Evolutionary conservation across 1,140 invertebrate genomes (phyloP), one percentile per base, ranked within the genome.

Genomic region (Cardiocondyla obscurior): DNA sequence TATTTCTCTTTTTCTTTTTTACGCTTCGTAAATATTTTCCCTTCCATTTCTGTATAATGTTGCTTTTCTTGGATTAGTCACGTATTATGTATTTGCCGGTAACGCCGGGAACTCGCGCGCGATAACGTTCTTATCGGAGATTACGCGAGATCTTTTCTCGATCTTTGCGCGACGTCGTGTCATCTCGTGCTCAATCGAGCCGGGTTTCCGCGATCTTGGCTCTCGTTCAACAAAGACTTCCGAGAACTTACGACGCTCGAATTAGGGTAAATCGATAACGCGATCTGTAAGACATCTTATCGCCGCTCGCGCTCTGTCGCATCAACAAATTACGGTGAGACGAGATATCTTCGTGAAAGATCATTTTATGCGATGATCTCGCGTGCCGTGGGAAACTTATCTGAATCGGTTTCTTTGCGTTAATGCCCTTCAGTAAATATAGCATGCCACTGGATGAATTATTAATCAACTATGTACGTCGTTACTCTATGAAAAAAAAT

Each of bases 81-180:
- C 0, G 5, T 12, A 5, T 77, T 51, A 39, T 2, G 16, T 64
- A 65, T 55, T 36, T 30, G 30, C 49, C 64, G 8, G 3, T 22
- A 64, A 51, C 30, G 10, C n/a, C 28, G 28, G 44, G 30, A 79
- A 69, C 46, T 79, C n/a, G 22, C 1, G 8, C 3, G 22, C 8
- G 62, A 79, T 79, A 79, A 79, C 22, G 12, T 30, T 4, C 30
- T 79, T 79, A 79, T 67, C 74, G 12, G 14, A 7, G 39, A 49
- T 49, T 62, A 51, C 19, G 14, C 4, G 14, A 19, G 16, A 65
- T 28, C 49, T 53, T 67, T 69, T 39, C 19, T 25, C 6, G 46
- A 6, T 8, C 36, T 22, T 19, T 19, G 25, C 30, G 14, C 74
- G 53, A 25, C 19, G 53, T 69, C 46, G 10, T 14, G 53, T 69